Evolutionary conservation across 1,140 invertebrate genomes (phyloP).

Genomic region (Leucophenga varia): DNA sequence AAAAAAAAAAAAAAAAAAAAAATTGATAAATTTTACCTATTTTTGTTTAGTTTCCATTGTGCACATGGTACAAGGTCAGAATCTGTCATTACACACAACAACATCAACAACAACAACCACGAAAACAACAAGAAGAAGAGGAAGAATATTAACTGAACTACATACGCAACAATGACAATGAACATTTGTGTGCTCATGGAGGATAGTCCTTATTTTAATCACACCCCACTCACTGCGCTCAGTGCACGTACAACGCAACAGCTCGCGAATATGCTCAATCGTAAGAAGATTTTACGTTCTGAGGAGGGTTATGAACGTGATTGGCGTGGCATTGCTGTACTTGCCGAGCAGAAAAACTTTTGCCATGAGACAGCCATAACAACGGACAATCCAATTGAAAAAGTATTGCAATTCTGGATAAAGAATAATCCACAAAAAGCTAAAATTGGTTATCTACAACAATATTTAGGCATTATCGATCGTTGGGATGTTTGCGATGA

Average conservation of each 20-base stretch:
- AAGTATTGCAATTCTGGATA: slow-evolving; percentile 60
- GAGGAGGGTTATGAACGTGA: slow-evolving; percentile 64
- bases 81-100: too few species aligned
- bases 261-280: slow-evolving; percentile 63
- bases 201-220: slow-evolving; percentile 25
- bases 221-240: slow-evolving; percentile 55
- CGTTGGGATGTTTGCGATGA: slow-evolving; percentile 70
- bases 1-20: too few species aligned
- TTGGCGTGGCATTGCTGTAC: slow-evolving; percentile 67
- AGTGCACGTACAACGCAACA: slow-evolving; percentile 56
- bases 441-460: slow-evolving; percentile 59
- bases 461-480: slow-evolving; percentile 63
- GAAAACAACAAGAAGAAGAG: too few species aligned
- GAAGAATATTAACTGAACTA: too few species aligned
- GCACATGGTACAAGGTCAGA: too few species aligned
- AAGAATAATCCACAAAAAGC: slow-evolving; percentile 47
- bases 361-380: slow-evolving; percentile 18
- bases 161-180: too few species aligned
- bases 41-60: too few species aligned
- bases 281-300: slow-evolving; percentile 62
- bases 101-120: too few species aligned
- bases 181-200: too few species aligned
- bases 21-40: too few species aligned
- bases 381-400: slow-evolving; percentile 58
- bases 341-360: slow-evolving; percentile 42